A percentile compares a stretch with the other conserved stretches of the same genome.
Conservation (phyloP, 1,140 invertebrate species). For the Drosophila nikananu region DNA sequence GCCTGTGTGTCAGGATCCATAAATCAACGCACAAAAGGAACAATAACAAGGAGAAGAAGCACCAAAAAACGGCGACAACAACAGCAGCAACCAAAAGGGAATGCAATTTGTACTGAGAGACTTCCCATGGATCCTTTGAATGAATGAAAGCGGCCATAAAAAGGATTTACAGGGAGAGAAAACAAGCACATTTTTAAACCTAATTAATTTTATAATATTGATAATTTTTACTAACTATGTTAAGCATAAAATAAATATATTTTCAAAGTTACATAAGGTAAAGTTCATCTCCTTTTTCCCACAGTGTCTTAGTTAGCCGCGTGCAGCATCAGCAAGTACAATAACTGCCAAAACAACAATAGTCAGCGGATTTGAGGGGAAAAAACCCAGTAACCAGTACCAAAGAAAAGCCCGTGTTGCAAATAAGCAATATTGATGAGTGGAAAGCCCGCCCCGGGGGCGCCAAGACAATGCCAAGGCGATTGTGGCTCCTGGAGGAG, state of each 20-base stretch:
- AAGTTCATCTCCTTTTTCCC: neutral
- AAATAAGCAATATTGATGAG: slow-evolving; percentile 83
- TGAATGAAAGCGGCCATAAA: slow-evolving; percentile 4
- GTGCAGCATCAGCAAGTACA: slow-evolving; percentile 29
- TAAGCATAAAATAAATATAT: neutral
- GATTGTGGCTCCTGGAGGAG: slow-evolving; percentile 1
- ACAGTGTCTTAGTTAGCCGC: slow-evolving; percentile 9
- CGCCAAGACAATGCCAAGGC: slow-evolving; percentile 47
- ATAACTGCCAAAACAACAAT: slow-evolving; percentile 64
- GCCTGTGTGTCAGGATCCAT: slow-evolving; percentile 51
- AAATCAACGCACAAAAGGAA: slow-evolving; percentile 75
- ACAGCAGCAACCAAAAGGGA: slow-evolving; percentile 43
- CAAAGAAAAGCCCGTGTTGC: slow-evolving; percentile 46
- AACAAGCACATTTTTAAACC: no score
- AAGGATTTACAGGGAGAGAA: slow-evolving; percentile 9
- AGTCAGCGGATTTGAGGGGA: neutral
- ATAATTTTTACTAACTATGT: neutral
- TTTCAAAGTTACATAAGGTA: neutral
- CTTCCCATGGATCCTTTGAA: slow-evolving; percentile 15
- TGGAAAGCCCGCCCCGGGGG: slow-evolving; percentile 54
- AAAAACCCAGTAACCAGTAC: neutral
- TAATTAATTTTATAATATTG: neutral
- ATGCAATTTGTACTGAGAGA: slow-evolving; percentile 68
- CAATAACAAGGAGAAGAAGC: slow-evolving; percentile 38
- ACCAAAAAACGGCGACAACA: slow-evolving; percentile 1